phyloP scores from a whole-genome alignment of 2,113 vertebrate genomes.

The Amphilophus citrinellus region DNA sequence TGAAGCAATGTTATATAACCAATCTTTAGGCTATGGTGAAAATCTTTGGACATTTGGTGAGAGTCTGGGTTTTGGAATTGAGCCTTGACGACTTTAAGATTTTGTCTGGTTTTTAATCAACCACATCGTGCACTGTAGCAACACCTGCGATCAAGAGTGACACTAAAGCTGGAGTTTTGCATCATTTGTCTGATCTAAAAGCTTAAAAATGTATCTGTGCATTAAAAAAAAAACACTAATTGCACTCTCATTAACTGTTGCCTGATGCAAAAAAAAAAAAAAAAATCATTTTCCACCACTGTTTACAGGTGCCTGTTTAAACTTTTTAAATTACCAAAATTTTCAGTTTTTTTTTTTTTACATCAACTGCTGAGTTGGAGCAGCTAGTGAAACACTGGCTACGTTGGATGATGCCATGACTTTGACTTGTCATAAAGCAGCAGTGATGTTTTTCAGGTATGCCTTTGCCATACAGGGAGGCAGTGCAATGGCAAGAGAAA shows the following conservation, averaged over 20 bases:
- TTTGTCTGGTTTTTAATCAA: constrained; percentile 4
- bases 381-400: no score
- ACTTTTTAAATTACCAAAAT: background rate
- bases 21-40: background rate
- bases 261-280: background rate
- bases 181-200: background rate
- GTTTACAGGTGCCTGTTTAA: background rate
- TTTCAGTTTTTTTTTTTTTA: background rate
- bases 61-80: background rate
- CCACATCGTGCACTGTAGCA: background rate
- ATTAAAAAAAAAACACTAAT: background rate
- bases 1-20: background rate
- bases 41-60: background rate
- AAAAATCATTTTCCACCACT: background rate
- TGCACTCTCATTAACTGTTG: no score
- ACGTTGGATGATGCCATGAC: no score
- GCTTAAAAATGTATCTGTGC: background rate
- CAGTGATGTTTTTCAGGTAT: background rate
- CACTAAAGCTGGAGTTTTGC: background rate
- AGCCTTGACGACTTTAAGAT: background rate
- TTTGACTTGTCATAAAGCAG: no score
- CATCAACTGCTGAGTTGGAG: background rate
- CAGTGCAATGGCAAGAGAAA: background rate
- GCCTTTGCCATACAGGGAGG: background rate
- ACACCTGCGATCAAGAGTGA: background rate